Evolutionary conservation across 2,888 invertebrate species (phyloP), one percentile per base, ranked within the genome.

Genomic region (Malthinus seriepunctatus): DNA sequence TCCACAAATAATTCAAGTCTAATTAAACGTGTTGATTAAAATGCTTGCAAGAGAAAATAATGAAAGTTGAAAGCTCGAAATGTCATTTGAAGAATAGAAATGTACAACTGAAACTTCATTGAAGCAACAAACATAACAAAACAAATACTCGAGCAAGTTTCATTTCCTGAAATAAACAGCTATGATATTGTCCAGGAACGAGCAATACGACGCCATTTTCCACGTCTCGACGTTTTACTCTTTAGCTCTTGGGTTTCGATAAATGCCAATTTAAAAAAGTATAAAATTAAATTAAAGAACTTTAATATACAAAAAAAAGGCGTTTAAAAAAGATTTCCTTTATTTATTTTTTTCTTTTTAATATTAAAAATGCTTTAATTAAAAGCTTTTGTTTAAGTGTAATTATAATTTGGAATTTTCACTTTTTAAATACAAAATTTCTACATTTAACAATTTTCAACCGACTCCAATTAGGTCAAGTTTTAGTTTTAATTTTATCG

Each of bases 91-190:
- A 35, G 46, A 55, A 46, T 46, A 50, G 51, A 50, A 55, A 59
- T 53, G 57, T 57, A 56, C 57, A 50, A 51, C 58, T 50, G 56
- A 61, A 58, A 62, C 60, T 62, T 51, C 52, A 72, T 71, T 69
- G 71, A 67, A 67, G 70, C 67, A 69, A 69, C 69, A 71, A 61
- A 63, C 59, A 59, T 38, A 63, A 69, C 71, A 72, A 71, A 72
- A 72, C 72, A 72, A 72, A 72, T 68, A 72, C 69, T 64, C 68
- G 68, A 68, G 66, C 69, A 69, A 71, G 70, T 73, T 72, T 73
- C 73, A 72, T 73, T 73, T 73, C 73, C 73, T 71, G 72, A 71
- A 71, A 73, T 73, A 72, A 71, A 73, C 73, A 73, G 72, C 71
- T 65, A 68, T 65, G 71, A 72, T 70, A 71, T 68, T 69, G 70